Evolutionary conservation across 2,888 invertebrate species (phyloP), one percentile per base, ranked within the genome.

Genomic region (Acleris literana): DNA sequence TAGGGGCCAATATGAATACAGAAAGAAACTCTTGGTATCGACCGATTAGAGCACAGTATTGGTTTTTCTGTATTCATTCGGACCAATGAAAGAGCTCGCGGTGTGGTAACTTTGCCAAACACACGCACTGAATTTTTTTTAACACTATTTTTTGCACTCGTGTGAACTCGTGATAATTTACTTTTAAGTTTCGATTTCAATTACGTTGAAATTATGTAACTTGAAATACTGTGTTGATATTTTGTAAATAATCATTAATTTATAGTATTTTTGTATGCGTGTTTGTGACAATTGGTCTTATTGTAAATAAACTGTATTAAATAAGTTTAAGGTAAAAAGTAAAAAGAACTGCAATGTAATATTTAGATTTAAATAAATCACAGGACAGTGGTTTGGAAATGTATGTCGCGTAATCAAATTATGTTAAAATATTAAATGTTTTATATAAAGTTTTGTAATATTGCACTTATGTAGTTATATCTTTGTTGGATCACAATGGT

Each of bases 211-310:
- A 78, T 79, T 75, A 68, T 79, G 77, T 78, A 76, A 77, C 77
- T 77, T 81, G 57, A 65, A 76, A 69, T 71, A 72, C 68, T 73
- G 74, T 80, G 73, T 82, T 79, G 72, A 75, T 80, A 80, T 75
- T 70, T 79, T 88, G 87, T 88, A 88, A 83, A 88, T 87, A 87
- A 74, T 71, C 72, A 74, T 78, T 86, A 85, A 87, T 85, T 87
- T 89, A 88, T 87, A 83, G 84, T 86, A 86, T 86, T 89, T 39
- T 87, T 76, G 78, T 79, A 72, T 69, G 70, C 68, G 72, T 73
- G 73, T 69, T 68, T 68, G 71, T 68, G 63, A 77, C 74, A 72
- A 74, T 74, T 79, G 72, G 80, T 74, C 72, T 72, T 75, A 78
- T 77, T 75, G 80, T 71, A 69, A 72, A 74, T 76, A 74, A 72